Base-by-base conservation (phyloP, 2,113 vertebrate species). In the Alethe castanea region DNA sequence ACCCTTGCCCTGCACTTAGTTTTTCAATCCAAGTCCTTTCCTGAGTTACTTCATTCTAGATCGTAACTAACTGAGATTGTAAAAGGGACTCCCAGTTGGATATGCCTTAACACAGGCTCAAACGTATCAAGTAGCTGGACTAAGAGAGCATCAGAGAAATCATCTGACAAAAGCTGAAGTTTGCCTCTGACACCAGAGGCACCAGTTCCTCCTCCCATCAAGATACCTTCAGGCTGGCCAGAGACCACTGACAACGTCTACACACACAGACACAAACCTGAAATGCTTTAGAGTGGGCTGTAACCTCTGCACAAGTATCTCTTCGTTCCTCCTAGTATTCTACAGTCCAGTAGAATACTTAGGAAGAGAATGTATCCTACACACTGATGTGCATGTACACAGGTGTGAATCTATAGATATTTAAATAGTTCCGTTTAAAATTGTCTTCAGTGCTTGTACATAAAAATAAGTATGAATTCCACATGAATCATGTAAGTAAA, bases 1-100 rank as follows among this genome's bases (percentile, higher is more conserved):
- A 76, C 8, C 38, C n/a, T 45, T 38, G 67, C 19, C 19, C 26
- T 20, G 20, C 23, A 78, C 9, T 26, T 22, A 4, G 7, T 56
- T 78, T 38, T 56, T 40, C 50, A 54, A 7, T 17, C 8, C 15
- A 84, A 81, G 14, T 29, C 29, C 47, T 25, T 25, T 38, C 42
- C 53, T 12, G 24, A 87, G 40, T 54, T 31, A 36, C 28, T 64
- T 35, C 2, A 1, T 35, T 60, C 50, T 8, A 31, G 29, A 13
- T 16, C 0, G 0, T 5, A 72, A 47, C 0, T 5, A 72, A 47
- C 0, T 54, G 59, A 45, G 40, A 38, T 31, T 7, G 3, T 36
- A 62, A 9, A 18, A 60, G 25, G 84, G 33, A 36, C 6, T 33
- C 45, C 16, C 19, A 28, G 38, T 0, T 31, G 19, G 12, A 53